Percentiles rank a stretch among this genome's conserved stretches.
phyloP scores from a whole-genome alignment of 2,113 vertebrate genomes.

The Petroica traversi region DNA sequence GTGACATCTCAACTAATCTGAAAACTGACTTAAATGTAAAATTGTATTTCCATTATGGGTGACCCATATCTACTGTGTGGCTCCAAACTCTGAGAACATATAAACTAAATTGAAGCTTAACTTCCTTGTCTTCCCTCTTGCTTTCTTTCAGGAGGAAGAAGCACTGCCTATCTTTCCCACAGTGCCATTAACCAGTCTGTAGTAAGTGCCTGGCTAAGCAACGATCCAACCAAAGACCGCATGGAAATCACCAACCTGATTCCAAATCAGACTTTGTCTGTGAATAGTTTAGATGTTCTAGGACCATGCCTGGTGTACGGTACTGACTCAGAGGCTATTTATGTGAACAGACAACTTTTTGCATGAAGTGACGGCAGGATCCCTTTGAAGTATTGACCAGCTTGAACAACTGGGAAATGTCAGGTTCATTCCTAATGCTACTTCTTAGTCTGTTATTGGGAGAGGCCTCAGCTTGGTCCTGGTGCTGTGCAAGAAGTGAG shows the following conservation, averaged over 20 bases:
- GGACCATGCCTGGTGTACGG: slow-evolving; percentile 94
- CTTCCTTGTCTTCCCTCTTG: background rate
- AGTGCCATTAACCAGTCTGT: slow-evolving; percentile 81
- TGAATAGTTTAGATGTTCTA: slow-evolving; percentile 93
- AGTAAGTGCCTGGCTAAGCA: slow-evolving; percentile 87
- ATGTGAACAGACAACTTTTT: slow-evolving; percentile 87
- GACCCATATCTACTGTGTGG: background rate
- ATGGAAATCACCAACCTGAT: slow-evolving; percentile 94
- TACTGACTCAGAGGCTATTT: slow-evolving; percentile 93
- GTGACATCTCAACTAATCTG: background rate
- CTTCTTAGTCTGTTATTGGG: background rate
- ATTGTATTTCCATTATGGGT: background rate
- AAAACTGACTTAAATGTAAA: background rate
- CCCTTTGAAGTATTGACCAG: background rate
- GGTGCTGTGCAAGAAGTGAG: background rate
- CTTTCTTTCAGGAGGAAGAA: slow-evolving; percentile 83
- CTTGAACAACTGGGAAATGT: background rate
- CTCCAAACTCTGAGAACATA: background rate
- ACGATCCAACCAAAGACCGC: slow-evolving; percentile 87
- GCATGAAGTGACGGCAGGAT: slow-evolving; percentile 34
- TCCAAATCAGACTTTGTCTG: slow-evolving; percentile 88
- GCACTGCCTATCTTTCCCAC: slow-evolving; percentile 81
- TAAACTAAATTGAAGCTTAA: background rate
- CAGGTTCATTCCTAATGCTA: background rate
- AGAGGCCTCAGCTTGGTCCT: background rate